Conservation (phyloP, 1,140 invertebrate species). For the Diorhabda carinulata region DNA sequence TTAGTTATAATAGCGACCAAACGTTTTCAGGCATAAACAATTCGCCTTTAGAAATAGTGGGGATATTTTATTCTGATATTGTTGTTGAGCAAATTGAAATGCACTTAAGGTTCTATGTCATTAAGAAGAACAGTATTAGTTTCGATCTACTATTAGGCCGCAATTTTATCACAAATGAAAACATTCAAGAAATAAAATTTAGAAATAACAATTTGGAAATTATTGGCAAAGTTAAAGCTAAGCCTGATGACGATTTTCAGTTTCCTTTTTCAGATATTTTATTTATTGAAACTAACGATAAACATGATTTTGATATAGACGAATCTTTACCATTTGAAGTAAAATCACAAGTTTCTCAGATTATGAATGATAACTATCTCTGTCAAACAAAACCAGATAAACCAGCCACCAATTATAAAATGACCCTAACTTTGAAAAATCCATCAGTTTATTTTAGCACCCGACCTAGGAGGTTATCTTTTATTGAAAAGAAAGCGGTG, state of each 20-base stretch:
- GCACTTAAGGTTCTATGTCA: too few relatives aligned
- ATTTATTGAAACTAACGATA: not conserved
- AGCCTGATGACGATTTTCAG: too few relatives aligned
- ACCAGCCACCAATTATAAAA: slow-evolving; percentile 17
- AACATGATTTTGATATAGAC: slow-evolving; percentile 1
- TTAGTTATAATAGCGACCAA: not conserved
- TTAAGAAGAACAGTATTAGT: too few relatives aligned
- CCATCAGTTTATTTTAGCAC: slow-evolving; percentile 32
- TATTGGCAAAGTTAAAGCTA: too few relatives aligned
- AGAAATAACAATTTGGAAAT: too few relatives aligned
- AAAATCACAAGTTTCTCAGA: not conserved
- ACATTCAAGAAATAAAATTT: too few relatives aligned
- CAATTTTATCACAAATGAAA: too few relatives aligned
- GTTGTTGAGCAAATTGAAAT: not conserved
- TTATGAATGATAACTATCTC: slow-evolving; percentile 5
- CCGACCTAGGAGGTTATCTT: slow-evolving; percentile 36
- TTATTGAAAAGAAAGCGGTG: slow-evolving; percentile 36
- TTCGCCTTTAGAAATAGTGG: not conserved
- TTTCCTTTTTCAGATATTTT: not conserved
- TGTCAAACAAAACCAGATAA: not conserved
- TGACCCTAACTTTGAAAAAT: slow-evolving; percentile 22
- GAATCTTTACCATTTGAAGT: not conserved
- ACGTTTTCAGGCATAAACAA: not conserved
- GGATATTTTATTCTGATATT: not conserved
- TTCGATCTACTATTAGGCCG: too few relatives aligned